Conservation (phyloP, 2,113 vertebrate genomes). For the Sterna hirundo region DNA sequence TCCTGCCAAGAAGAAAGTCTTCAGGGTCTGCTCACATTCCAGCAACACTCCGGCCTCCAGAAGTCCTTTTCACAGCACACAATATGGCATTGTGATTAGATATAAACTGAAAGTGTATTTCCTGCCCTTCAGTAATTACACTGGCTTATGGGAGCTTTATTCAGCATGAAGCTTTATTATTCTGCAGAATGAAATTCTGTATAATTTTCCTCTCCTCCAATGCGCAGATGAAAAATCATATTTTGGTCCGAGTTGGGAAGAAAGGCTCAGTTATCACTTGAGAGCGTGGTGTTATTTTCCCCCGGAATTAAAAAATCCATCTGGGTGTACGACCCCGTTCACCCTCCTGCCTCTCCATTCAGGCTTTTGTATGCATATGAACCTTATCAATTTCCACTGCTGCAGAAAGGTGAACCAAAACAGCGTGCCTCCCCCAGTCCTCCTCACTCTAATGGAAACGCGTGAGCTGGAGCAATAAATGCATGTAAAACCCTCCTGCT, state of each 20-base stretch:
- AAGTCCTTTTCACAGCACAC: slow-evolving; percentile 68
- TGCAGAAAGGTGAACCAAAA: slow-evolving; percentile 71
- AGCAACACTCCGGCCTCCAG: slow-evolving; percentile 48
- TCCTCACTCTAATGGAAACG: slow-evolving; percentile 63
- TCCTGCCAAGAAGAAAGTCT: slow-evolving; percentile 57
- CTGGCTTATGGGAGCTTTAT: slow-evolving; percentile 80
- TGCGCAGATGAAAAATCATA: slow-evolving; percentile 79
- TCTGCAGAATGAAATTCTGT: slow-evolving; percentile 82
- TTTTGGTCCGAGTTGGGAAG: slow-evolving; percentile 81
- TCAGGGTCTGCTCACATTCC: slow-evolving; percentile 53
- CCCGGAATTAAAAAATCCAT: slow-evolving; percentile 83
- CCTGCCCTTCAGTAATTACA: slow-evolving; percentile 84
- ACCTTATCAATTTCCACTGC: slow-evolving; percentile 82
- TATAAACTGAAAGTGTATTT: slow-evolving; percentile 83
- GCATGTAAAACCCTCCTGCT: slow-evolving; percentile 59
- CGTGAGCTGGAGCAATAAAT: slow-evolving; percentile 60
- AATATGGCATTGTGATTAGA: slow-evolving; percentile 82
- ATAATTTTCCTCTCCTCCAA: slow-evolving; percentile 83
- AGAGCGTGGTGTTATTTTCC: slow-evolving; percentile 81
- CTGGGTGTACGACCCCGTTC: slow-evolving; percentile 80
- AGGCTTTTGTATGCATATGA: slow-evolving; percentile 86
- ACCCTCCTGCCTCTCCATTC: slow-evolving; percentile 80
- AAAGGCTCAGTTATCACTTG: slow-evolving; percentile 83
- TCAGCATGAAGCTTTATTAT: slow-evolving; percentile 81
- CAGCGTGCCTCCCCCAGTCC: slow-evolving; percentile 63